Percentiles rank a stretch among this genome's conserved stretches.
Evolutionary conservation across 2,113 vertebrate species (phyloP).

Genomic region (Sebastes fasciatus): DNA sequence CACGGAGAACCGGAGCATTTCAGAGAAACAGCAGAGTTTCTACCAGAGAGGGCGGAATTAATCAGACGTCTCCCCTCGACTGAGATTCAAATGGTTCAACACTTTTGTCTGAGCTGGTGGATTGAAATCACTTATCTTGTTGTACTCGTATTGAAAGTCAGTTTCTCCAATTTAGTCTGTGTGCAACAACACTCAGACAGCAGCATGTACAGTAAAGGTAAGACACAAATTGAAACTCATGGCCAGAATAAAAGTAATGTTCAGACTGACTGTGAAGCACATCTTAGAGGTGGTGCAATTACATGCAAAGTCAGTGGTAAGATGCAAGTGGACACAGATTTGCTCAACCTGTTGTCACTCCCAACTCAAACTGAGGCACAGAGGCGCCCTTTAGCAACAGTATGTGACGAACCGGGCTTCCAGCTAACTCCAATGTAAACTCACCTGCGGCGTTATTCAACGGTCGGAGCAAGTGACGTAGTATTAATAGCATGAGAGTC

Average conservation of each 20-base stretch:
- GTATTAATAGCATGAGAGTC: too few species aligned
- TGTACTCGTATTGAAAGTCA: neutral
- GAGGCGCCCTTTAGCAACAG: too few species aligned
- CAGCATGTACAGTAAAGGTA: neutral
- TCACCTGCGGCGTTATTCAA: too few species aligned
- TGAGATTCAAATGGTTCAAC: constrained; percentile 9
- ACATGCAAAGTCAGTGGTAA: neutral
- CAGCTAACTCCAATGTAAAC: too few species aligned
- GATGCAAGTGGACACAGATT: neutral
- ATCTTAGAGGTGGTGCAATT: neutral
- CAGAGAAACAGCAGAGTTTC: constrained; percentile 5
- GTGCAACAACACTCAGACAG: neutral
- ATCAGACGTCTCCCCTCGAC: constrained; percentile 32
- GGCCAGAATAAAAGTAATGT: neutral
- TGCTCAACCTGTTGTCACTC: neutral
- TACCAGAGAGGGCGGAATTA: constrained; percentile 24
- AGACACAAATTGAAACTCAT: too few species aligned
- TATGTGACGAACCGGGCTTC: too few species aligned
- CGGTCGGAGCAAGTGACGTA: too few species aligned
- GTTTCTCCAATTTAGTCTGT: neutral
- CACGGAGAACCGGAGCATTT: neutral
- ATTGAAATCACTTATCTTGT: neutral
- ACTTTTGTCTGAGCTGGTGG: neutral
- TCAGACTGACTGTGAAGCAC: neutral
- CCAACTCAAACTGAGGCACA: too few species aligned